Base-by-base conservation (phyloP, 2,113 vertebrate genomes). In the Mobula hypostoma region DNA sequence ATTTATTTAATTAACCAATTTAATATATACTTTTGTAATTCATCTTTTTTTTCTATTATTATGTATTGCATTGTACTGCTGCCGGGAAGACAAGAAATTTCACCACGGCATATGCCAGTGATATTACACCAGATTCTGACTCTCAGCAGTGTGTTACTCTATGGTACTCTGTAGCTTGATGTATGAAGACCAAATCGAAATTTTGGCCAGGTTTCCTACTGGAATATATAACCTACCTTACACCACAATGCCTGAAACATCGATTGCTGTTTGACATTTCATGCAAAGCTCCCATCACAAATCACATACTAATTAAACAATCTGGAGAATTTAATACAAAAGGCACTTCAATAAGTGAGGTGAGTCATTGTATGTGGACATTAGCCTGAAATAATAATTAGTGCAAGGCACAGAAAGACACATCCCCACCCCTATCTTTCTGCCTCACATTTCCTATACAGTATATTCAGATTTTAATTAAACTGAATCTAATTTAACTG, bases 291-390 rank as follows among this genome's bases (percentile, higher is more conserved):
- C n/a, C 83, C 83, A 88, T 88, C 61, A 27, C 58, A 63, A 88
- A n/a, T 88, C 58, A n/a, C 58, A 87, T 61, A 56, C 29, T n/a
- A 88, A 88, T 88, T 88, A 88, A 85, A 85, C 9, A 58, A 88
- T 63, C 61, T 88, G 61, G 29, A 88, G 83, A 63, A 63, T 63
- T 88, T n/a, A 63, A 87, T 87, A 87, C 58, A 87, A 56, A 87
- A 29, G 58, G 11, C 56, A 29, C 58, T 9, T 27, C 40, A 87
- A 15, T 56, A 88, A 88, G 61, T n/a, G 83, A 88, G 61, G 14
- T 88, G 83, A 88, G 11, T 88, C 83, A 58, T 61, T 9, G 56
- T 61, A 58, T 24, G 27, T 48, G 15, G 83, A 3, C 83, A 63
- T 63, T 61, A 87, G 56, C 61, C 3, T 63, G 24, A 63, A 87